phyloP scores from a whole-genome alignment of 2,888 invertebrate genomes.

The Pandemis heparana region DNA sequence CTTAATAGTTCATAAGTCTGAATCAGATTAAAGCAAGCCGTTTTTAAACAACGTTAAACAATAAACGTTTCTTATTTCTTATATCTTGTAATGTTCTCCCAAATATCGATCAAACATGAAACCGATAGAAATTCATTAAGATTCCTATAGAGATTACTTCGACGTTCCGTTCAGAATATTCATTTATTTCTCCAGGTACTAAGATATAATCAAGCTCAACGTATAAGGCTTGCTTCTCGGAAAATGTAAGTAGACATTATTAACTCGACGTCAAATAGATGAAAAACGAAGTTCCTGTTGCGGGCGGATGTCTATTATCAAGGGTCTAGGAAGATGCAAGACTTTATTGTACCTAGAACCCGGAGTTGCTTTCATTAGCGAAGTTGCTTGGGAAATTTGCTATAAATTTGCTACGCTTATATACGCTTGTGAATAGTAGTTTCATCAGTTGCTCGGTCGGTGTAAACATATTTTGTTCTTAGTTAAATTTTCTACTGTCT shows the following conservation, averaged over 20 bases:
- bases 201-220: background rate
- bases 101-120: background rate
- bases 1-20: too few species aligned
- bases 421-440: background rate
- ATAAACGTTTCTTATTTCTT: too few species aligned
- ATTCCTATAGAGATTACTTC: background rate
- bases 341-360: background rate
- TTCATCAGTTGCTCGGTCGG: too few species aligned
- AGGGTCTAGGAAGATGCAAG: conserved; percentile 5
- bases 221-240: background rate
- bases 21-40: background rate
- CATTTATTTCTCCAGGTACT: background rate
- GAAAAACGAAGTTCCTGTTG: conserved; percentile 11
- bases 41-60: too few species aligned
- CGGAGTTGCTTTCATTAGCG: background rate
- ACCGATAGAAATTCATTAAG: background rate
- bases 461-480: too few species aligned
- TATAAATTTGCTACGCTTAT: background rate
- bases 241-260: conserved; percentile 18
- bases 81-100: background rate
- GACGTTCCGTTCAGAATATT: conserved; percentile 3
- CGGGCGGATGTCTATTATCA: conserved; percentile 6
- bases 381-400: background rate
- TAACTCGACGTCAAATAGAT: conserved; percentile 15
- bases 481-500: too few species aligned